Evolutionary conservation across 2,888 invertebrate genomes (phyloP), one percentile per base, ranked within the genome.

Genomic region (Furcula furcula): DNA sequence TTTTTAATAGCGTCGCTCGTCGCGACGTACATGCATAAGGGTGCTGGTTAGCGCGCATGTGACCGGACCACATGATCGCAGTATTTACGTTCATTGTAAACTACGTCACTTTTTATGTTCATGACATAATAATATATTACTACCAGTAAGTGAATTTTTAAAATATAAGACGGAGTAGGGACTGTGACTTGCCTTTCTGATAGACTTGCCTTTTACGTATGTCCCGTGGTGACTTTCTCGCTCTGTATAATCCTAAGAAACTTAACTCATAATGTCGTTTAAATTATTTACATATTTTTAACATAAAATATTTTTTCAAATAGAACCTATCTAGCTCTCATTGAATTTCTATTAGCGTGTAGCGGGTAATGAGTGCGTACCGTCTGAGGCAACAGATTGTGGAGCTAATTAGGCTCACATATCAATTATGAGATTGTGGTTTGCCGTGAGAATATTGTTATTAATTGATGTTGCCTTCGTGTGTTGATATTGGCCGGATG

Each of bases 141-240:
- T 65, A 58, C 49, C 55, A 52, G 48, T 70, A 67, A 61, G 52
- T 59, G 50, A 63, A 55, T 46, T 55, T 58, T 61, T 63, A 59
- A 66, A 63, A 54, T 62, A 65, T 60, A 65, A 66, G 60, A 69
- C 68, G 37, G 47, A 72, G 64, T 75, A 69, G 69, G 67, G 67
- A 74, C 60, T 71, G 69, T 65, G 62, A 79, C 76, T 82, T 81
- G 83, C 82, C 81, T 80, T 81, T 75, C 65, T 71, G 62, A 75
- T 69, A 64, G 58, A 75, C 82, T 79, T 83, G 83, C 80, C 79
- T 79, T 79, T 68, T 69, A 60, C 63, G 54, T 69, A 68, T 67
- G 67, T 60, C 55, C 63, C 53, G 48, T 73, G 68, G 65, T 56
- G 54, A 70, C 61, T 63, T 60, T 68, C 63, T 65, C 52, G 59